Evolutionary conservation across 2,888 invertebrate genomes (phyloP), one percentile per base, ranked within the genome.

Genomic region (Plebejus melissa): DNA sequence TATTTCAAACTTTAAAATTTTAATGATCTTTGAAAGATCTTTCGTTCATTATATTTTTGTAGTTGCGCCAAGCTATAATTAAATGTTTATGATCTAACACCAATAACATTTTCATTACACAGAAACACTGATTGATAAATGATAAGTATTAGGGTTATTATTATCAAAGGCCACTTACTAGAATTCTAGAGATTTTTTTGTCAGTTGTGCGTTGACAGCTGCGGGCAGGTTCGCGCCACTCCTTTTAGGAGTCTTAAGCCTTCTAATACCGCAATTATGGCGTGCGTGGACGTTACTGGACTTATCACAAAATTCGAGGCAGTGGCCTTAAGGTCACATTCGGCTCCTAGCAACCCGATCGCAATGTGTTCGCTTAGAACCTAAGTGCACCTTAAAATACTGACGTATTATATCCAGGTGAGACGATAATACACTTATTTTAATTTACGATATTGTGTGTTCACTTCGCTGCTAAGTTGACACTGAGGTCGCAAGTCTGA

Each of bases 11-110:
- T 58, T 54, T 54, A 16, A 58, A 4, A 4, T 58, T 22, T 22
- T 1, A 16, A 58, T 58, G 0, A 7, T 58, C 58, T 54, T 54
- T 2, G 13, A 50, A 54, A 0, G 54, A 54, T 54, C 16, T 54
- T 1, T 58, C 7, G 58, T 58, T 58, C 32, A 1, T 28, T 28
- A 4, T 4, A 28, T 65, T 65, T 65, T 1, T 65, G 4, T 32
- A 65, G 11, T 13, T 65, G 32, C 32, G 32, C 36, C 65, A 36
- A 65, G 65, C 65, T 65, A 65, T 36, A 36, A 16, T 65, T 32
- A 65, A 65, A 65, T 22, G 28, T 65, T 65, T 36, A 65, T 65
- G 65, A 65, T 65, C 65, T 65, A 65, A 65, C 65, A 65, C 65
- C 65, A 36, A 65, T 65, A 65, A 65, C 65, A 65, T 65, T 65